These are phyloP conservation scores for Poecilia velifera DNA, from an alignment of 2,797 vertebrate genomes.

Conservation along the genomic window DNA sequence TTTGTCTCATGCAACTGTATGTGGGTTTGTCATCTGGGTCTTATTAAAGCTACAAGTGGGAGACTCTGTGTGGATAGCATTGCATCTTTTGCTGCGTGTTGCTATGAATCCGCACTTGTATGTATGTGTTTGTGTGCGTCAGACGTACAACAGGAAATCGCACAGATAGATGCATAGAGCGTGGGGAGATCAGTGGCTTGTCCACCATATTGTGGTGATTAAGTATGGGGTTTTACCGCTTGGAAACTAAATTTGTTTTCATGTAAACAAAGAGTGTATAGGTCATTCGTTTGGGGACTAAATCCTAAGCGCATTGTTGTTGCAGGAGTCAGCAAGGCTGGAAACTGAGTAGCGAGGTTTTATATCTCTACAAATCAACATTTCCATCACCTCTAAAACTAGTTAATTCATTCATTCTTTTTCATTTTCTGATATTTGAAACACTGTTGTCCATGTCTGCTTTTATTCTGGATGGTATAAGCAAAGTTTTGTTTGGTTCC, in stretches of 20 bases:
- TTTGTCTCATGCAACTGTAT: conserved; percentile 41
- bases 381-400: not conserved
- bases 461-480: not conserved
- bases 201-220: conserved; percentile 29
- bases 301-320: conserved; percentile 11
- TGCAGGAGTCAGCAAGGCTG: not conserved
- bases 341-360: not conserved
- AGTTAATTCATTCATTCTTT: not conserved
- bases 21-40: conserved; percentile 77
- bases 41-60: conserved; percentile 61
- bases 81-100: conserved; percentile 33
- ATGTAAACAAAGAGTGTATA: conserved; percentile 45
- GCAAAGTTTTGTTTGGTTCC: not conserved
- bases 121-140: conserved; percentile 44
- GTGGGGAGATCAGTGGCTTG: conserved; percentile 48
- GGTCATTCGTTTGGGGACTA: not conserved
- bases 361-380: not conserved
- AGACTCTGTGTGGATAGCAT: conserved; percentile 31
- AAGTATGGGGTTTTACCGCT: conserved; percentile 26
- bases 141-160: conserved; percentile 30
- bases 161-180: conserved; percentile 35
- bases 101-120: conserved; percentile 33
- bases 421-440: not conserved
- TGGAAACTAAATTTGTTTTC: conserved; percentile 39
- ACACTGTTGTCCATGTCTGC: not conserved